Evolutionary conservation across 2,797 vertebrate genomes (phyloP).

Genomic region (Pempheris klunzingeri): DNA sequence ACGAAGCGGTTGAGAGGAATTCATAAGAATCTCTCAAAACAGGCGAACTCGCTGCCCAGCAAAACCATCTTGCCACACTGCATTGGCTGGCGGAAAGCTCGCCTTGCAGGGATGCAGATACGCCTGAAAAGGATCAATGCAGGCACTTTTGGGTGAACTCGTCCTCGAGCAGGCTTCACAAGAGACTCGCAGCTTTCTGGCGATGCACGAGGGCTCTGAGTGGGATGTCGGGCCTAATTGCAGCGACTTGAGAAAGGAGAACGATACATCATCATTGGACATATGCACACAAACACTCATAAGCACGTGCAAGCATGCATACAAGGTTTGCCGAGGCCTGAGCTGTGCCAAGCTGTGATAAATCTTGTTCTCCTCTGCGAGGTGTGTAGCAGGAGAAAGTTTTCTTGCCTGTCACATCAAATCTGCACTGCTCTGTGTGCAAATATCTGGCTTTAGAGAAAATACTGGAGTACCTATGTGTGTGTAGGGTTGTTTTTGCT

Average conservation of each 20-base stretch:
- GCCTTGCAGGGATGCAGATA: conserved; percentile 48
- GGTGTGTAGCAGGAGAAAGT: conserved; percentile 31
- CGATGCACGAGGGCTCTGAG: conserved; percentile 15
- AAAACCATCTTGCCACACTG: conserved; percentile 12
- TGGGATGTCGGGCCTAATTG: conserved; percentile 55
- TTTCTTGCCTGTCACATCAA: conserved; percentile 54
- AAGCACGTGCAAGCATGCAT: conserved; percentile 27
- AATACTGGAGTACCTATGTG: conserved; percentile 28
- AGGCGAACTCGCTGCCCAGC: conserved; percentile 1
- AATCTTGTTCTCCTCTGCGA: conserved; percentile 29
- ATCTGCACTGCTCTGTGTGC: conserved; percentile 16
- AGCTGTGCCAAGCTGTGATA: conserved; percentile 29
- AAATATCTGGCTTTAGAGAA: conserved; percentile 38
- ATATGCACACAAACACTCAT: conserved; percentile 57
- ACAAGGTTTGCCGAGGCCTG: background rate
- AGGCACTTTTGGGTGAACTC: conserved; percentile 41
- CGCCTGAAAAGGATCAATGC: conserved; percentile 55
- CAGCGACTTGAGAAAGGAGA: conserved; percentile 39
- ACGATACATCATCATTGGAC: conserved; percentile 62
- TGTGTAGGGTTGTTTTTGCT: conserved; percentile 44
- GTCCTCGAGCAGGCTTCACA: conserved; percentile 26
- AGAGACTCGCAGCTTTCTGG: conserved; percentile 42
- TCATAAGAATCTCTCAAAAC: conserved; percentile 21
- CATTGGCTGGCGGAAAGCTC: conserved; percentile 18
- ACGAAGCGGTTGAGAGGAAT: conserved; percentile 48